phyloP scores from a whole-genome alignment of 2,888 invertebrate genomes.

The Leptura quadrifasciata region DNA sequence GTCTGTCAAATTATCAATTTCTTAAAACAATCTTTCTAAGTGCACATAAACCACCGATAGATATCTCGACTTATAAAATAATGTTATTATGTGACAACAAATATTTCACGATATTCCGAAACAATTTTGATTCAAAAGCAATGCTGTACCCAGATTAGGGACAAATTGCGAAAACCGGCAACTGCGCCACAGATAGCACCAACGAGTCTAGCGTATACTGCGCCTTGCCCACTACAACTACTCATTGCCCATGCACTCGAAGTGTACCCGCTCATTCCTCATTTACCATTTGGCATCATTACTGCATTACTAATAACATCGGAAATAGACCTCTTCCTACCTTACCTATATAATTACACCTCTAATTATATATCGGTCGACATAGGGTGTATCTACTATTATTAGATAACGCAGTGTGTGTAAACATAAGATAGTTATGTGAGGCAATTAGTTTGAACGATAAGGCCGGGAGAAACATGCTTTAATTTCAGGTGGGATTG shows the following conservation, averaged over 20 bases:
- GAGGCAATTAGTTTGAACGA: background rate
- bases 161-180: slow-evolving; percentile 42
- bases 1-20: too few relatives aligned
- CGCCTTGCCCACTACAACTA: slow-evolving; percentile 57
- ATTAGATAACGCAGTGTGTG: slow-evolving; percentile 5
- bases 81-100: too few relatives aligned
- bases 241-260: slow-evolving; percentile 61
- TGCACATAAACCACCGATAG: too few relatives aligned
- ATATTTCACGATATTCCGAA: too few relatives aligned
- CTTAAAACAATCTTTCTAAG: too few relatives aligned
- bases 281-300: slow-evolving; percentile 65
- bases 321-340: slow-evolving; percentile 62
- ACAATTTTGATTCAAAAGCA: background rate
- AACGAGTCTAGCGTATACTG: slow-evolving; percentile 59
- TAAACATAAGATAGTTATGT: background rate
- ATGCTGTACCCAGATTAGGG: background rate
- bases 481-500: background rate
- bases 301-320: slow-evolving; percentile 65
- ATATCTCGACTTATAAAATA: too few relatives aligned
- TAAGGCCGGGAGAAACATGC: background rate
- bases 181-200: slow-evolving; percentile 55
- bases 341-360: slow-evolving; percentile 48
- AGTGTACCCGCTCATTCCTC: slow-evolving; percentile 52
- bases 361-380: slow-evolving; percentile 48
- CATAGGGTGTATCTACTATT: slow-evolving; percentile 28